A percentile compares a stretch with the other conserved stretches of the same genome.
Conservation (phyloP, 1,140 invertebrate genomes). For the Lerema accius region DNA sequence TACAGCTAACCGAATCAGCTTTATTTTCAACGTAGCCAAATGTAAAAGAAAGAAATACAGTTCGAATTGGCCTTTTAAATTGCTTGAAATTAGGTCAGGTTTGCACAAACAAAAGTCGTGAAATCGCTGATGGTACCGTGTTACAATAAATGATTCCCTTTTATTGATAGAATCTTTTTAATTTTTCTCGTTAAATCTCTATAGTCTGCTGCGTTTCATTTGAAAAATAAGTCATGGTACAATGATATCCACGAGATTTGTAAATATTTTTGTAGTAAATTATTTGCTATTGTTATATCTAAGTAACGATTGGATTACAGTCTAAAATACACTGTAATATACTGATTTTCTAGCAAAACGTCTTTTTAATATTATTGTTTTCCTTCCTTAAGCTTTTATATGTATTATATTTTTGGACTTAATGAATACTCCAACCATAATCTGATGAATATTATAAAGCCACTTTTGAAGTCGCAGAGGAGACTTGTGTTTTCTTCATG, state of each 20-base stretch:
- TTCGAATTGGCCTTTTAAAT: conserved; percentile 70
- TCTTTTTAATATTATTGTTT: too few relatives aligned
- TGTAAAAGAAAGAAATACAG: conserved; percentile 67
- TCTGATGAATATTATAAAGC: too few relatives aligned
- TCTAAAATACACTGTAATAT: too few relatives aligned
- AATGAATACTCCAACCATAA: too few relatives aligned
- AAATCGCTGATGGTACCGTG: conserved; percentile 53
- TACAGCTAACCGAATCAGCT: conserved; percentile 48
- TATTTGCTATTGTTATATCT: too few relatives aligned
- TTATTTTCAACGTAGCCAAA: conserved; percentile 61
- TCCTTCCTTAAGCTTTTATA: too few relatives aligned
- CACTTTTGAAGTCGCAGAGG: too few relatives aligned
- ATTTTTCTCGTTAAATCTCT: conserved; percentile 3
- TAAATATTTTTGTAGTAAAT: background rate
- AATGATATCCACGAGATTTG: background rate
- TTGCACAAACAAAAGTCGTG: conserved; percentile 62
- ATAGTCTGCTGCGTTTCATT: conserved; percentile 1
- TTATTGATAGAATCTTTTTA: conserved; percentile 35
- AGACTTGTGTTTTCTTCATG: too few relatives aligned
- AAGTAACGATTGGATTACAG: too few relatives aligned
- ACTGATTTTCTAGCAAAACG: too few relatives aligned
- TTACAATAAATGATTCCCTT: conserved; percentile 38
- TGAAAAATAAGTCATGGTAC: background rate
- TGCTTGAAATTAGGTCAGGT: conserved; percentile 66
- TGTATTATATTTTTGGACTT: too few relatives aligned